phyloP scores from a whole-genome alignment of 2,888 invertebrate genomes.

The Phorcus lineatus region DNA sequence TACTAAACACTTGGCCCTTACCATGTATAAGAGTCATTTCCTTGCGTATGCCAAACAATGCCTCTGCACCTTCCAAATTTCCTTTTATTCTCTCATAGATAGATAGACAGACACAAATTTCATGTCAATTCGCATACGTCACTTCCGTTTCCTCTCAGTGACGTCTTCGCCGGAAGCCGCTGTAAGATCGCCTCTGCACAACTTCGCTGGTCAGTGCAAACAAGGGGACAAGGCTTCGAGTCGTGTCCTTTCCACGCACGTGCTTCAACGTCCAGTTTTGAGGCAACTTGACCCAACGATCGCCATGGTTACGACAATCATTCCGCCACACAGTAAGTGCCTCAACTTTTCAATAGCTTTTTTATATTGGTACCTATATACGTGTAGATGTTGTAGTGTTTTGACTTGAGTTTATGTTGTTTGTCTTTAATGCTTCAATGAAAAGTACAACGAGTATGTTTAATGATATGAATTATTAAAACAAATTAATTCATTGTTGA shows the following conservation, averaged over 20 bases:
- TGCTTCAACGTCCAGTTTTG: neutral
- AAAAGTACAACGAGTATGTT: too few species aligned
- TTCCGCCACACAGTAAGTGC: neutral
- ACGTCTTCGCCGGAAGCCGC: slow-evolving; percentile 23
- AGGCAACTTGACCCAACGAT: neutral
- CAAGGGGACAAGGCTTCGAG: neutral
- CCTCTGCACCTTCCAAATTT: too few species aligned
- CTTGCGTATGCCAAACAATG: too few species aligned
- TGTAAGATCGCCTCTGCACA: neutral
- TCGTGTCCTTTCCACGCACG: neutral
- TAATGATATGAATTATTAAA: too few species aligned
- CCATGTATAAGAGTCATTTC: neutral
- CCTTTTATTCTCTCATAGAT: too few species aligned
- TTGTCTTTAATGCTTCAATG: too few species aligned
- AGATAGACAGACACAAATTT: neutral
- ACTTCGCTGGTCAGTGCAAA: neutral
- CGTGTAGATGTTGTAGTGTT: too few species aligned
- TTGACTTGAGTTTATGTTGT: too few species aligned
- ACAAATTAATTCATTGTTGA: too few species aligned
- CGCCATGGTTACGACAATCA: neutral
- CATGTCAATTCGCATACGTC: neutral
- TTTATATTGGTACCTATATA: too few species aligned
- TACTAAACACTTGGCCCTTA: neutral
- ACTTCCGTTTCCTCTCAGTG: slow-evolving; percentile 20
- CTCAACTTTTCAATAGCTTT: too few species aligned